A percentile compares a stretch with the other conserved stretches of the same genome.
phyloP scores from a whole-genome alignment of 2,888 invertebrate genomes.

The Silvanus unidentatus region DNA sequence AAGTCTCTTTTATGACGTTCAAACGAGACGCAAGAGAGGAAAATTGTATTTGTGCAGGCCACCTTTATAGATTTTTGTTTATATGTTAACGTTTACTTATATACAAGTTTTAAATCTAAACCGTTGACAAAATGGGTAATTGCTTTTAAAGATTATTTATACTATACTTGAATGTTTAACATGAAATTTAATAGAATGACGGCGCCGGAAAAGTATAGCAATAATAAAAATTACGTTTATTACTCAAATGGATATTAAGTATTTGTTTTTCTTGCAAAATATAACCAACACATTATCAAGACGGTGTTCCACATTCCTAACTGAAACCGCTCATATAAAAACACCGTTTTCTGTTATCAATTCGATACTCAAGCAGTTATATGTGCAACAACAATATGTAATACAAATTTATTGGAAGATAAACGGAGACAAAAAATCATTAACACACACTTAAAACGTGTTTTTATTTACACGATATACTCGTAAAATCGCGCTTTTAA shows the following conservation, averaged over 20 bases:
- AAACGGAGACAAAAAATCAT: conserved; percentile 1
- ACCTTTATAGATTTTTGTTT: conserved; percentile 38
- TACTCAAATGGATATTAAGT: conserved; percentile 27
- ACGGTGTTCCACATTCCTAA: too few species aligned
- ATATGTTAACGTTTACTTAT: conserved; percentile 38
- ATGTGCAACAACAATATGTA: too few species aligned
- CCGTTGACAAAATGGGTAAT: conserved; percentile 47
- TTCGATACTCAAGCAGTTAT: too few species aligned
- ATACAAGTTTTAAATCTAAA: conserved; percentile 40
- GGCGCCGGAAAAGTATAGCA: conserved; percentile 39
- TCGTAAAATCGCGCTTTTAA: not conserved
- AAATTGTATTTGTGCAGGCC: conserved; percentile 23
- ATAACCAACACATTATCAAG: not conserved
- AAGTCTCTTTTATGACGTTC: conserved; percentile 46
- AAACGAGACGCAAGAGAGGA: conserved; percentile 25
- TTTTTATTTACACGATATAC: not conserved
- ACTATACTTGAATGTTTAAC: conserved; percentile 37
- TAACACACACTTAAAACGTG: conserved; percentile 1
- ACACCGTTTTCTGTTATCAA: too few species aligned
- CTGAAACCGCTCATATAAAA: too few species aligned
- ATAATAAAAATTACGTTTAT: conserved; percentile 33
- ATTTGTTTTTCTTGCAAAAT: conserved; percentile 29
- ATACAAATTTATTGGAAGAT: too few species aligned
- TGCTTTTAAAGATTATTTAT: conserved; percentile 43
- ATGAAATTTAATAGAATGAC: conserved; percentile 38